Evolutionary conservation across 2,113 vertebrate genomes (phyloP), one percentile per base, ranked within the genome.

Genomic region (Leiothrix lutea): DNA sequence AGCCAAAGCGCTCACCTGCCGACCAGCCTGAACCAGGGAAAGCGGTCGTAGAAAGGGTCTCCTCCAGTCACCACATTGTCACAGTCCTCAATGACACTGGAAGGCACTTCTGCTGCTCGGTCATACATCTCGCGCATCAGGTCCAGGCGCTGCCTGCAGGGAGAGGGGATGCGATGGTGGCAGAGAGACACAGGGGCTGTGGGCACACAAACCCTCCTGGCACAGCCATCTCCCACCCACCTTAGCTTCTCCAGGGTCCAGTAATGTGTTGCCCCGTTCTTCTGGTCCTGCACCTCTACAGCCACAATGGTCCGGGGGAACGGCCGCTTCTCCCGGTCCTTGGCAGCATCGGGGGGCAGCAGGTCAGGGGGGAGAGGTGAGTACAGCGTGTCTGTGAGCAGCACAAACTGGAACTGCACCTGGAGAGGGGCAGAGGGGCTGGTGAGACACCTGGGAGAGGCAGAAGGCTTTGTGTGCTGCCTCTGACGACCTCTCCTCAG

Each of bases 401-500:
- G 98, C 65, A 99, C 99, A 3, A 99, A 99, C 98, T 99, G 99
- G 98, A 99, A 99, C 98, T 99, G 99, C n/a, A 99, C 99, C 99
- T 99, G 96, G 35, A 15, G 71, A 44, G 24, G 8, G 36, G 36
- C 6, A 75, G 20, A 51, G 44, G 7, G n/a, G 14, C 5, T 28
- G 12, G 20, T 93, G 24, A 57, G 60, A 24, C 4, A 6, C 29
- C 26, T 2, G 6, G 23, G 31, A 58, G 14, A n/a, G 14, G 36
- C 18, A 22, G 22, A 6, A 2, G 18, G 26, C 38, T 67, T 19
- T 16, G 0, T 1, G 29, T 1, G 1, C 7, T 38, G 47, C 51
- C 28, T 38, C 11, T 10, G 3, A 24, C 0, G 0, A 57, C 24
- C 5, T 31, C 6, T 61, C 36, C 72, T 80, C 2, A 2, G 77